Evolutionary conservation across 2,888 invertebrate species (phyloP).

Genomic region (Euzetes globulus): DNA sequence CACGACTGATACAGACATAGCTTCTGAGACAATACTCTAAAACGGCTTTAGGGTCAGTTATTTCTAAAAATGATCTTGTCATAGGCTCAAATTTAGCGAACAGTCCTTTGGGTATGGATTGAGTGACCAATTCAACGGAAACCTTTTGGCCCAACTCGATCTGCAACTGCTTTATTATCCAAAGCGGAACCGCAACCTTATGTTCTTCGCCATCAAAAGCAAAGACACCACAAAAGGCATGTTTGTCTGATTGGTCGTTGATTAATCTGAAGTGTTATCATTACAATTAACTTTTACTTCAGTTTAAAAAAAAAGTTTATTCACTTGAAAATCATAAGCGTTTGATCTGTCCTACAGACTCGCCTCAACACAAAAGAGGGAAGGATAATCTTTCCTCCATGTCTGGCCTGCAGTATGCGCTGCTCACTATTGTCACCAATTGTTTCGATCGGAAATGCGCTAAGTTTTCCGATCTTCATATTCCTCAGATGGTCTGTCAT

Average conservation of each 20-base stretch:
- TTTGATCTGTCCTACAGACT: not conserved
- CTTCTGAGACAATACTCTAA: not conserved
- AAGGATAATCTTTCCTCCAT: not conserved
- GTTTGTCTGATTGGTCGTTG: not conserved
- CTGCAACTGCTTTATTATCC: not conserved
- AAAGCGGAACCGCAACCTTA: not conserved
- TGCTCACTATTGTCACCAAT: not conserved
- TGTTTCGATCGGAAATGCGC: not conserved
- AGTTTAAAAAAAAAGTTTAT: not conserved
- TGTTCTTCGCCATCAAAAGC: not conserved
- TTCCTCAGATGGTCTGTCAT: not conserved
- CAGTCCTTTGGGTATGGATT: not conserved
- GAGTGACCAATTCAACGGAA: not conserved
- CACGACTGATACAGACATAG: conserved; percentile 7
- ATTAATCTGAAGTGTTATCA: conserved; percentile 15
- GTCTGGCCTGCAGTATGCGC: not conserved
- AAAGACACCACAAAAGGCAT: not conserved
- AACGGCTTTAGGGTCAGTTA: not conserved
- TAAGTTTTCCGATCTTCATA: not conserved
- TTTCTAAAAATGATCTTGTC: not conserved
- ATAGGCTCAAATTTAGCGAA: conserved; percentile 6
- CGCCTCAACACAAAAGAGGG: not conserved
- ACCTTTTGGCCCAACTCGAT: not conserved
- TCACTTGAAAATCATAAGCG: conserved; percentile 5
- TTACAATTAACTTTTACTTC: too few relatives aligned